These are phyloP conservation scores for Dioctria rufipes DNA, from an alignment of 2,888 invertebrate species.

Conservation along the genomic window DNA sequence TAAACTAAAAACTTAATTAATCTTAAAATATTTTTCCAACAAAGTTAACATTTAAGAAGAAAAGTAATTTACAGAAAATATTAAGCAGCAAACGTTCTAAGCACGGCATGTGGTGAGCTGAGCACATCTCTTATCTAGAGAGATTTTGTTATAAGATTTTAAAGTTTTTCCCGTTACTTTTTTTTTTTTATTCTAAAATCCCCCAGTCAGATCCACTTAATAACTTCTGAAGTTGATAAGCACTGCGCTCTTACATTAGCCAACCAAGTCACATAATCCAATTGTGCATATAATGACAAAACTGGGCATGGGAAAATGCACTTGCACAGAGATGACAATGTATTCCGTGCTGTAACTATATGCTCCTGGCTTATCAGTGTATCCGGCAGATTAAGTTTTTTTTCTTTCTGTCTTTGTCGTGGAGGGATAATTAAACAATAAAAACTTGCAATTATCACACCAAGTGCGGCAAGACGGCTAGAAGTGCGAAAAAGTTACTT, in stretches of 20 bases:
- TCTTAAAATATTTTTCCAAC: too few relatives aligned
- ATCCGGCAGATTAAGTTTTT: conserved; percentile 39
- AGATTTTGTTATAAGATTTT: conserved; percentile 4
- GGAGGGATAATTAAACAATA: conserved; percentile 56
- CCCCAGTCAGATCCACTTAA: conserved; percentile 7
- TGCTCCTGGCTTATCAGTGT: conserved; percentile 8
- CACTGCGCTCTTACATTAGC: conserved; percentile 20
- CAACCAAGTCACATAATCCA: conserved; percentile 53
- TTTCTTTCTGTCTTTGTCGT: background rate
- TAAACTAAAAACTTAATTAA: too few relatives aligned
- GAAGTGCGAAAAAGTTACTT: conserved; percentile 27
- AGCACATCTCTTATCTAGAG: background rate
- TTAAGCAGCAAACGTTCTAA: too few relatives aligned
- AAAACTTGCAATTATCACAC: conserved; percentile 56
- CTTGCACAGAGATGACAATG: background rate
- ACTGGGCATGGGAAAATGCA: conserved; percentile 15
- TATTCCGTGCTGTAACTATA: background rate
- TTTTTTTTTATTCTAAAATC: background rate
- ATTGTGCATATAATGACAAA: conserved; percentile 39
- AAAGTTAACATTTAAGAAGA: too few relatives aligned
- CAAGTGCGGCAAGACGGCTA: conserved; percentile 16
- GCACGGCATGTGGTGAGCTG: background rate
- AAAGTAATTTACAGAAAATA: too few relatives aligned
- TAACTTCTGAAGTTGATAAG: conserved; percentile 2
- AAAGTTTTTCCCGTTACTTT: background rate